These are phyloP conservation scores for Tenrec ecaudatus DNA, from an alignment of 2,113 vertebrate species.

Conservation along the genomic window DNA sequence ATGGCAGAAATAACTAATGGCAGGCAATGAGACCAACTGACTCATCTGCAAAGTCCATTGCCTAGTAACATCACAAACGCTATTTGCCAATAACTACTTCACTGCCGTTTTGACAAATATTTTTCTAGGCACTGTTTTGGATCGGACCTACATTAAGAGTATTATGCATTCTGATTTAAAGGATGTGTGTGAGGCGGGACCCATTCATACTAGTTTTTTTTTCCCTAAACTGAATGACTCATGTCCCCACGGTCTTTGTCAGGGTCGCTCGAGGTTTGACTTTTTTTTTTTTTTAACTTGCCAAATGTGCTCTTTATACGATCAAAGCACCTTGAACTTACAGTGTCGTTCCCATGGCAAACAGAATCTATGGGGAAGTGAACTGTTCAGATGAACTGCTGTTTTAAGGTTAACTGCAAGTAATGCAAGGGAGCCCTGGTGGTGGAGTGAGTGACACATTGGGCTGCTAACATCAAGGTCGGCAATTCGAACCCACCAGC, in stretches of 20 bases:
- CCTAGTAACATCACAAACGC: slow-evolving; percentile 43
- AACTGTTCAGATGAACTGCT: not conserved
- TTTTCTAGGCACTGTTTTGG: slow-evolving; percentile 56
- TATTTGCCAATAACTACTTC: slow-evolving; percentile 71
- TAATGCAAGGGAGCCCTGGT: no score
- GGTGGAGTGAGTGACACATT: no score
- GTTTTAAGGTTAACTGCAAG: slow-evolving; percentile 11
- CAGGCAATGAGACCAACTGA: slow-evolving; percentile 69
- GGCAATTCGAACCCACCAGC: no score
- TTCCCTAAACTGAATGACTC: slow-evolving; percentile 47
- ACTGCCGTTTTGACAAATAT: slow-evolving; percentile 61
- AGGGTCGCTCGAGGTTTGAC: slow-evolving; percentile 36
- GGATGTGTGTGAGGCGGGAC: not conserved
- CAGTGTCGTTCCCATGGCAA: not conserved
- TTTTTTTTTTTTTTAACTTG: slow-evolving; percentile 38
- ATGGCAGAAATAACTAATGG: slow-evolving; percentile 71
- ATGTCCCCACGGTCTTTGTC: slow-evolving; percentile 52
- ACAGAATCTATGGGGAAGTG: not conserved
- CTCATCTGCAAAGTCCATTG: slow-evolving; percentile 64
- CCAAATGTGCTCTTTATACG: slow-evolving; percentile 4
- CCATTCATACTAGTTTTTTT: not conserved
- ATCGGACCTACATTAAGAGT: slow-evolving; percentile 33
- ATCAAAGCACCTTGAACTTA: slow-evolving; percentile 30
- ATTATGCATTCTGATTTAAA: slow-evolving; percentile 54
- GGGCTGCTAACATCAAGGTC: no score